phyloP scores from a whole-genome alignment of 2,113 vertebrate species.

The Phyllostomus hastatus region DNA sequence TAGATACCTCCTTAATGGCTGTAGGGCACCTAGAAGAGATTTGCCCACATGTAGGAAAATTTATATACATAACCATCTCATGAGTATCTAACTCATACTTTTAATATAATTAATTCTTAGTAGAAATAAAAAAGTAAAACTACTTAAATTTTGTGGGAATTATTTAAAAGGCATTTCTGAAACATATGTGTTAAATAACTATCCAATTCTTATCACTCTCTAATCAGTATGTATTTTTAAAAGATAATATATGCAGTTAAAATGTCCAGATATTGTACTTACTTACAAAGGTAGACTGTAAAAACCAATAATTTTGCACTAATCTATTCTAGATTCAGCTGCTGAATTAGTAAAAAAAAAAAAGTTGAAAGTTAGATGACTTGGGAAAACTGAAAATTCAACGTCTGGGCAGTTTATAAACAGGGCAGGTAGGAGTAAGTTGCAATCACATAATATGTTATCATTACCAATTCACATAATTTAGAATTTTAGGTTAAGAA shows the following conservation, averaged over 20 bases:
- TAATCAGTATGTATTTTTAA: background rate
- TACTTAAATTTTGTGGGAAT: background rate
- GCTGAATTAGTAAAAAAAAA: background rate
- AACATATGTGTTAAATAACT: background rate
- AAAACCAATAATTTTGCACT: background rate
- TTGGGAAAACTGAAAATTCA: background rate
- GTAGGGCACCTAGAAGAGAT: background rate
- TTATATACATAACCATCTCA: background rate
- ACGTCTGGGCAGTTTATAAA: background rate
- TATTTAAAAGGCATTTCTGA: background rate
- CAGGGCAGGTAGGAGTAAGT: background rate
- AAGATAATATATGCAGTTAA: background rate
- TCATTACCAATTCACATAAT: background rate
- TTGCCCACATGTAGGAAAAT: background rate
- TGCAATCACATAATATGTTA: background rate
- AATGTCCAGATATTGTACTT: background rate
- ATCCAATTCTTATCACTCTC: fast-evolving
- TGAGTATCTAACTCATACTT: background rate
- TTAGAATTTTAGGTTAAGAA: background rate
- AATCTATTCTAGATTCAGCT: background rate
- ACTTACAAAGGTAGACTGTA: background rate
- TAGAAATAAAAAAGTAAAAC: background rate
- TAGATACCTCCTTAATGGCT: background rate
- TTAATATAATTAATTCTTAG: background rate
- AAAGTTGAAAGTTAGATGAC: background rate